phyloP scores from a whole-genome alignment of 2,888 invertebrate species.

The Andrena haemorrhoa region DNA sequence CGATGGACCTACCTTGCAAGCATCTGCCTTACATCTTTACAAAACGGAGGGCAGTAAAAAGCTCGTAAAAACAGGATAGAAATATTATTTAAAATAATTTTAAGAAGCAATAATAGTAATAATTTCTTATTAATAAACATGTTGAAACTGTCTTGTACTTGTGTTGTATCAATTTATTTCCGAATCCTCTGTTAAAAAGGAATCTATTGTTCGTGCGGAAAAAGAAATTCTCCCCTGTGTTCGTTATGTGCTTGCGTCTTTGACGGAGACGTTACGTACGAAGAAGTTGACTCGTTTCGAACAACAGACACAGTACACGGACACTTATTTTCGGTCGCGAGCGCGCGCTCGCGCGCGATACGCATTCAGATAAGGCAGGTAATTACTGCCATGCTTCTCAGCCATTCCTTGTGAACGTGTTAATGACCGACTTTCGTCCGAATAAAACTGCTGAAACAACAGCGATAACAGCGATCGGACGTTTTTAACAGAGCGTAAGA shows the following conservation, averaged over 20 bases:
- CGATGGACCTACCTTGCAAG: constrained; percentile 79
- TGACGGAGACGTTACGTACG: constrained; percentile 57
- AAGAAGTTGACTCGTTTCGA: constrained; percentile 47
- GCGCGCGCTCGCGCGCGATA: no score
- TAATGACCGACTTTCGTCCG: background rate
- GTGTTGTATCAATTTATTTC: constrained; percentile 76
- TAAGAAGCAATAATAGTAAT: constrained; percentile 83
- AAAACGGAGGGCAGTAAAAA: constrained; percentile 78
- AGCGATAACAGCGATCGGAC: background rate
- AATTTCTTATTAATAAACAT: constrained; percentile 84
- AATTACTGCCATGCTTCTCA: background rate
- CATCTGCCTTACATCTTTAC: constrained; percentile 62
- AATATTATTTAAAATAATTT: constrained; percentile 82
- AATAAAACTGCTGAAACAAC: background rate
- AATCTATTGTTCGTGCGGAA: constrained; percentile 41
- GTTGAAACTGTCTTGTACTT: constrained; percentile 78
- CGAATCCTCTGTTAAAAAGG: constrained; percentile 66
- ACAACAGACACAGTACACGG: background rate
- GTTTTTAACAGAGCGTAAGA: background rate
- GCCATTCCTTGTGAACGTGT: background rate
- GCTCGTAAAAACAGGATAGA: constrained; percentile 73
- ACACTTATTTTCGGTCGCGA: background rate
- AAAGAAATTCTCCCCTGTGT: constrained; percentile 26
- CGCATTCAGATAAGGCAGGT: background rate
- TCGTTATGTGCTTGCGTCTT: constrained; percentile 45